These are phyloP conservation scores for Lichenostomus cassidix DNA, from an alignment of 2,113 vertebrate species.

Conservation along the genomic window DNA sequence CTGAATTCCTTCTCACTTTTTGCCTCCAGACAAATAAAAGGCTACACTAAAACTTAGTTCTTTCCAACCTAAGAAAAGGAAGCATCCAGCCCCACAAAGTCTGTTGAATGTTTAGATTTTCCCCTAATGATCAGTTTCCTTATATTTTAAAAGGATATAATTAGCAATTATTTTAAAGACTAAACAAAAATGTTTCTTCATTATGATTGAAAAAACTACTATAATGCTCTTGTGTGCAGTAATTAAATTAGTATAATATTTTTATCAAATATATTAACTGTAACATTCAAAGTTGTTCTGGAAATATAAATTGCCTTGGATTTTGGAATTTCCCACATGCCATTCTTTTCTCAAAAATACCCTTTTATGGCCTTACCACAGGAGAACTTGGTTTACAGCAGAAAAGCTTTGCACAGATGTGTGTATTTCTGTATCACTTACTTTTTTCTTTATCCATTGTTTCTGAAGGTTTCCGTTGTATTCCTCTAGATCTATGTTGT, in stretches of 20 bases:
- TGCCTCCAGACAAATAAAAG: neutral
- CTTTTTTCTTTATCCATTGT: constrained; percentile 5
- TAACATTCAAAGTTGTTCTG: neutral
- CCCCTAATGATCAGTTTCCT: neutral
- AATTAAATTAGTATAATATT: neutral
- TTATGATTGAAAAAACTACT: neutral
- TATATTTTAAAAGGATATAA: neutral
- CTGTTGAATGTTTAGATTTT: neutral
- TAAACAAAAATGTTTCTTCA: neutral
- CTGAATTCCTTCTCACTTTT: neutral
- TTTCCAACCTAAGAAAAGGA: neutral
- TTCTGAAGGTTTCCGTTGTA: constrained; percentile 9
- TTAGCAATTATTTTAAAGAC: neutral
- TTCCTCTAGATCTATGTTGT: neutral
- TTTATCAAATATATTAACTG: neutral
- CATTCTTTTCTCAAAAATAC: neutral
- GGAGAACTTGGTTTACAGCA: neutral
- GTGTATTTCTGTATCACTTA: neutral
- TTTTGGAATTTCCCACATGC: neutral
- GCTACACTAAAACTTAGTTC: neutral
- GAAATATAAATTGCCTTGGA: neutral
- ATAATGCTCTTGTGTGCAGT: neutral
- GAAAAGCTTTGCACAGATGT: neutral
- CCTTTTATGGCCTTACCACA: neutral
- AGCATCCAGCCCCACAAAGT: neutral